phyloP scores from a whole-genome alignment of 2,888 invertebrate genomes.

The Diarsia rubi region DNA sequence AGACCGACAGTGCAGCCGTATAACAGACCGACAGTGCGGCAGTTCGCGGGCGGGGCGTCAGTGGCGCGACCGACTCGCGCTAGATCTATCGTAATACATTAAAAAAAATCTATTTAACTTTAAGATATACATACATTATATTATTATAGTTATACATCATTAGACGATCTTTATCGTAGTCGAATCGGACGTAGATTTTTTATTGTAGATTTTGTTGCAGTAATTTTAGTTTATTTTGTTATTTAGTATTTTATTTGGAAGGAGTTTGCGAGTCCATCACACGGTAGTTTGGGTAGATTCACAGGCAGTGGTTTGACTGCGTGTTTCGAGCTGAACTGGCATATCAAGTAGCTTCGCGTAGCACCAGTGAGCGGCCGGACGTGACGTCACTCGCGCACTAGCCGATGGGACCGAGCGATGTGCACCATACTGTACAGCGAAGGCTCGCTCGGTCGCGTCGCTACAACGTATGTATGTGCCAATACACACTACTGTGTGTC shows the following conservation, averaged over 20 bases:
- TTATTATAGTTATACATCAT: slow-evolving; percentile 75
- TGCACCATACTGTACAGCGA: too few relatives aligned
- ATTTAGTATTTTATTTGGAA: slow-evolving; percentile 89
- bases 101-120: slow-evolving; percentile 78
- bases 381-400: slow-evolving; percentile 44
- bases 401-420: not conserved
- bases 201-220: slow-evolving; percentile 85
- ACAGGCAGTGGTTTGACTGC: slow-evolving; percentile 22
- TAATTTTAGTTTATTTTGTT: slow-evolving; percentile 88
- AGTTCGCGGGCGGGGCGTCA: slow-evolving; percentile 9
- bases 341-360: slow-evolving; percentile 48
- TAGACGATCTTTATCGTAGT: slow-evolving; percentile 83
- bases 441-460: too few relatives aligned
- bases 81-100: slow-evolving; percentile 74
- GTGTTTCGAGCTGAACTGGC: slow-evolving; percentile 42
- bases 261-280: slow-evolving; percentile 69
- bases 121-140: slow-evolving; percentile 77
- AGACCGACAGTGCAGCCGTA: not conserved
- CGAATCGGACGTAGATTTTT: slow-evolving; percentile 82
- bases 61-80: slow-evolving; percentile 62
- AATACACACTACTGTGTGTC: slow-evolving; percentile 24
- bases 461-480: slow-evolving; percentile 33
- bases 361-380: not conserved
- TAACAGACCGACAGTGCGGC: not conserved
- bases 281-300: slow-evolving; percentile 51